Conservation (phyloP, 2,113 vertebrate genomes). For the Siphamia tubifer region DNA sequence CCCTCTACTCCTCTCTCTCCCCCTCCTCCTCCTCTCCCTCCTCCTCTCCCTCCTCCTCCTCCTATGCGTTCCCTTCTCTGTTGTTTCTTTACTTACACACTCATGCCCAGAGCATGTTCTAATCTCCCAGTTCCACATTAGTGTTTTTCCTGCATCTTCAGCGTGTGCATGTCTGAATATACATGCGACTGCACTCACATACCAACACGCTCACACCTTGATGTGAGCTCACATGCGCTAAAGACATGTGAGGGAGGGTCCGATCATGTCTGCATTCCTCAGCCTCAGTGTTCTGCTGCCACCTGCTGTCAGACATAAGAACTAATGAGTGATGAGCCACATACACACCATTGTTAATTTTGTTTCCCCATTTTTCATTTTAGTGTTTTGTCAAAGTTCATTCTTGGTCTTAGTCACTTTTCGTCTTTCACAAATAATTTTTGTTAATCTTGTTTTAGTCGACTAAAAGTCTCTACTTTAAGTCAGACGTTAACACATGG, state of each 20-base stretch:
- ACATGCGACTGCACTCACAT: slow-evolving; percentile 12
- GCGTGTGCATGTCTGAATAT: slow-evolving; percentile 29
- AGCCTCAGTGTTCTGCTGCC: slow-evolving; percentile 69
- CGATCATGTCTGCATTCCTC: too few relatives aligned
- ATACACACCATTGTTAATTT: too few relatives aligned
- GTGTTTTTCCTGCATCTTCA: slow-evolving; percentile 70
- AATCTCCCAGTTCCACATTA: slow-evolving; percentile 81
- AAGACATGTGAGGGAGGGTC: slow-evolving; percentile 48
- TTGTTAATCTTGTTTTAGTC: too few relatives aligned
- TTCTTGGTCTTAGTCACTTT: too few relatives aligned
- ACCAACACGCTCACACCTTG: slow-evolving; percentile 25
- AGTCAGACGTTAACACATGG: too few relatives aligned
- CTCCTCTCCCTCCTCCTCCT: slow-evolving; percentile 31
- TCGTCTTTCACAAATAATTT: too few relatives aligned
- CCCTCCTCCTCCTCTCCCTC: slow-evolving; percentile 5
- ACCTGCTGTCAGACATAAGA: slow-evolving; percentile 53
- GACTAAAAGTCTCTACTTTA: too few relatives aligned
- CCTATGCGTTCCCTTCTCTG: slow-evolving; percentile 43
- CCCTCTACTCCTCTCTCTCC: slow-evolving; percentile 3
- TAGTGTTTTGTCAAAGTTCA: too few relatives aligned
- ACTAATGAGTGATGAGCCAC: too few relatives aligned
- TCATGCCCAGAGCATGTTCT: slow-evolving; percentile 77
- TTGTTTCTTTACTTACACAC: slow-evolving; percentile 75
- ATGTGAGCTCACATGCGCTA: slow-evolving; percentile 37
- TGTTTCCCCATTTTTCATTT: too few relatives aligned